Base-by-base conservation (phyloP, 37 sponge, comb jelly and placozoan species). In the Oscarella lobularis region DNA sequence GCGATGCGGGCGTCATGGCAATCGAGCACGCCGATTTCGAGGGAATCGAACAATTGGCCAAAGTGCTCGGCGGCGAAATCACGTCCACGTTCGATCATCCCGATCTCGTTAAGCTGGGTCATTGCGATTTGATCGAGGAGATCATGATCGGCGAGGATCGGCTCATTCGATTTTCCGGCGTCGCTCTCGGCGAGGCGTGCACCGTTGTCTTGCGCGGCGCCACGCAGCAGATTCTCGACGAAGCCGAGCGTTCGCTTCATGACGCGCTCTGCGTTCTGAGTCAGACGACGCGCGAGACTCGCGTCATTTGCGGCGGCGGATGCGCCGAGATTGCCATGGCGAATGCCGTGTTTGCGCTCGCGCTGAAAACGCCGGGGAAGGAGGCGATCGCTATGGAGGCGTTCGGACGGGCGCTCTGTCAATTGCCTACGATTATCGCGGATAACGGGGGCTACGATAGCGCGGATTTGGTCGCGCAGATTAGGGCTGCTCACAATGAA, bases 21-120 rank as follows among this genome's bases (percentile, higher is more conserved):
- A 98, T 98, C 38, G 99, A 98, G 79, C 99, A 98, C 79, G 99
- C 99, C 68, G 99, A 98, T 84, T 98, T 98, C 84, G 99, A 98
- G 39, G 99, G 99, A 4, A 84, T 98, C 33, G 99, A 98, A 81
- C 76, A 90, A 71, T 76, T 98, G 40, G 86, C 94, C 4, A 81
- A 86, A 6, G 99, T 93, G 1, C 71, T 48, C 81, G 89, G 88
- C 6, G 99, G 94, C 36, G 99, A 98, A 70, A 98, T 98, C 30
- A 92, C 93, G n/a, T 93, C 94, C n/a, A 98, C 99, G 4, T 98
- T 98, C 78, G 87, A 80, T 74, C 39, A 88, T 37, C 99, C 99
- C 0, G 99, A 93, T 74, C 88, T 92, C 77, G 92, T 90, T 32
- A 90, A 86, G 39, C 66, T 98, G 3, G 99, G 99, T 1, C 39